Conservation (phyloP, 2,888 invertebrate genomes). For the Spilarctia lutea region DNA sequence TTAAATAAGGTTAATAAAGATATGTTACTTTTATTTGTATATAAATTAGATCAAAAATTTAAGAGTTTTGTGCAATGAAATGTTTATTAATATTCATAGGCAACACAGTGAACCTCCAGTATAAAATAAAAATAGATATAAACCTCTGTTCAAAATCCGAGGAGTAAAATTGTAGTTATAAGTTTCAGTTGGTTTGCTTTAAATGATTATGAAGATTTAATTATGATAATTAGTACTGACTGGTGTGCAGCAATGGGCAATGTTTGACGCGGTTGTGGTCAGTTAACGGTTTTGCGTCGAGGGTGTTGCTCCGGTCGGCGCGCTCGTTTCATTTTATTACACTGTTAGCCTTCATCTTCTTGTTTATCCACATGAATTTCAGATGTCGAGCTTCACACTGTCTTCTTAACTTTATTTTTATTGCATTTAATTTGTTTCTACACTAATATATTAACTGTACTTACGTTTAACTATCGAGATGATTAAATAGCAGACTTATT, state of each 20-base stretch:
- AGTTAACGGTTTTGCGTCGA: slow-evolving; percentile 52
- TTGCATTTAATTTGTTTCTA: neutral
- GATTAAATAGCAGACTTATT: neutral
- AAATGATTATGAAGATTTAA: slow-evolving; percentile 20
- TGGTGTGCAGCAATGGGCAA: slow-evolving; percentile 51
- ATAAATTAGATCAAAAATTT: neutral
- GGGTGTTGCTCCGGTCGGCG: slow-evolving; percentile 58
- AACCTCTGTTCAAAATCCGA: neutral
- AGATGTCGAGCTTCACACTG: slow-evolving; percentile 1
- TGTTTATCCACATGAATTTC: slow-evolving; percentile 22
- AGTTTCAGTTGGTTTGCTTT: neutral
- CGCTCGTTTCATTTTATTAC: slow-evolving; percentile 50
- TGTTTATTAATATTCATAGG: neutral
- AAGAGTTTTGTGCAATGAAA: neutral
- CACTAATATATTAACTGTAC: neutral
- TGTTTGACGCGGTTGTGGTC: slow-evolving; percentile 57
- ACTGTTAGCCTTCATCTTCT: slow-evolving; percentile 39
- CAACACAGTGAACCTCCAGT: neutral
- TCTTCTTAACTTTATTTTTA: neutral
- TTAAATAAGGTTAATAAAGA: neutral
- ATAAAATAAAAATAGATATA: neutral
- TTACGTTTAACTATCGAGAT: neutral
- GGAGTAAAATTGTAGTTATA: slow-evolving; percentile 1
- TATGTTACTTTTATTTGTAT: neutral
- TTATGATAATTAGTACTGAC: slow-evolving; percentile 22